A percentile compares a stretch with the other conserved stretches of the same genome.
Conservation (phyloP, 2,888 invertebrate species). For the Alcis repandata region DNA sequence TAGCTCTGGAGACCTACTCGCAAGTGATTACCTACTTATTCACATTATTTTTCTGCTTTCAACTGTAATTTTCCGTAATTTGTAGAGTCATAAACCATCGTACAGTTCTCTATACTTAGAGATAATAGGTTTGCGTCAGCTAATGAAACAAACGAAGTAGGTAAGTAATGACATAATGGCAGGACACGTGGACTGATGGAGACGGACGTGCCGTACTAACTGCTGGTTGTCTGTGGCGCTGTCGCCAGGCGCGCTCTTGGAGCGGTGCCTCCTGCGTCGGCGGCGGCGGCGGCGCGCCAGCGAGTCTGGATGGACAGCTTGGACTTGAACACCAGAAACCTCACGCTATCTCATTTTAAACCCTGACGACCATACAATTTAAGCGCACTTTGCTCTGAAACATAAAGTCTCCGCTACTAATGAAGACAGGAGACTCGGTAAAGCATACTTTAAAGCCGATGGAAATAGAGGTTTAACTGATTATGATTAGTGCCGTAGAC, state of each 20-base stretch:
- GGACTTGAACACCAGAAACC: conserved; percentile 21
- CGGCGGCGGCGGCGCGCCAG: conserved; percentile 22
- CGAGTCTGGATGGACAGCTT: conserved; percentile 29
- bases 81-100: conserved; percentile 13
- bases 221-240: conserved; percentile 2
- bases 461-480: conserved; percentile 9
- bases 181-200: conserved; percentile 11
- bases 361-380: background rate
- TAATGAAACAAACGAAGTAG: conserved; percentile 23
- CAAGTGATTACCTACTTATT: background rate
- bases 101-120: conserved; percentile 13
- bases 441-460: conserved; percentile 19
- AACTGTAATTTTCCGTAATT: conserved; percentile 20
- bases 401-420: background rate
- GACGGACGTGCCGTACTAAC: background rate
- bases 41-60: conserved; percentile 5
- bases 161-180: conserved; percentile 23
- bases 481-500: conserved; percentile 8
- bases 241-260: background rate
- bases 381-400: background rate
- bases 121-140: conserved; percentile 25
- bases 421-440: background rate
- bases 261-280: background rate
- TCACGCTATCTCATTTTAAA: conserved; percentile 9
- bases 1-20: background rate